A percentile compares a stretch with the other conserved stretches of the same genome.
phyloP scores from a whole-genome alignment of 2,113 vertebrate genomes.

The Furnarius figulus region DNA sequence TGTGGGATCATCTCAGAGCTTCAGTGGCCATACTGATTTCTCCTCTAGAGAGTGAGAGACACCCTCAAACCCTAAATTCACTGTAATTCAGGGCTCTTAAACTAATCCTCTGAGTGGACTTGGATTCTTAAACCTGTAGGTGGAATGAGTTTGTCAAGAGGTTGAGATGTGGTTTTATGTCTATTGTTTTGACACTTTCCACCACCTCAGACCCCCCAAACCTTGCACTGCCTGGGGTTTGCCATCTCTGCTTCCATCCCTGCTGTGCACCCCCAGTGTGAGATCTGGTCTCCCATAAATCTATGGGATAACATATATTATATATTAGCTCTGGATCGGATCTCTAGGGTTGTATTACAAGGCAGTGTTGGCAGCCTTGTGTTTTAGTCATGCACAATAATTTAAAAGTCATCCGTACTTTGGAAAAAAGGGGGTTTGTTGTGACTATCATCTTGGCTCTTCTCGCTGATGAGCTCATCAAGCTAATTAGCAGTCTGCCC shows the following conservation, averaged over 20 bases:
- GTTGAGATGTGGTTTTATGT: background rate
- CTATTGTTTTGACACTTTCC: background rate
- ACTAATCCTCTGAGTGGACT: background rate
- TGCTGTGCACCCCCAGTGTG: background rate
- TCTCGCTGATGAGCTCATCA: background rate
- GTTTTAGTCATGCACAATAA: background rate
- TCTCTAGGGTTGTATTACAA: background rate
- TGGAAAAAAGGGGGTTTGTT: background rate
- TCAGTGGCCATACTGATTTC: background rate
- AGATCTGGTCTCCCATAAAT: background rate
- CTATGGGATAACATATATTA: no score
- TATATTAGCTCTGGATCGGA: no score
- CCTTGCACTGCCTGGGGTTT: background rate
- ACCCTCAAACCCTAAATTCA: background rate
- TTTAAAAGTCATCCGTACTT: background rate
- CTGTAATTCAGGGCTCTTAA: background rate
- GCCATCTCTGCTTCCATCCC: background rate
- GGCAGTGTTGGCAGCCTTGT: rapidly evolving
- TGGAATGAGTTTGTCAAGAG: background rate
- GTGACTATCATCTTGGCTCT: no score
- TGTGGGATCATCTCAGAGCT: background rate
- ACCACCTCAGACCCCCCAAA: background rate
- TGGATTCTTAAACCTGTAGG: background rate
- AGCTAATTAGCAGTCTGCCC: background rate
- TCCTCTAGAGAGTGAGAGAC: background rate